Evolutionary conservation across 1,140 invertebrate species (phyloP).

Genomic region (Lasioglossum albipes): DNA sequence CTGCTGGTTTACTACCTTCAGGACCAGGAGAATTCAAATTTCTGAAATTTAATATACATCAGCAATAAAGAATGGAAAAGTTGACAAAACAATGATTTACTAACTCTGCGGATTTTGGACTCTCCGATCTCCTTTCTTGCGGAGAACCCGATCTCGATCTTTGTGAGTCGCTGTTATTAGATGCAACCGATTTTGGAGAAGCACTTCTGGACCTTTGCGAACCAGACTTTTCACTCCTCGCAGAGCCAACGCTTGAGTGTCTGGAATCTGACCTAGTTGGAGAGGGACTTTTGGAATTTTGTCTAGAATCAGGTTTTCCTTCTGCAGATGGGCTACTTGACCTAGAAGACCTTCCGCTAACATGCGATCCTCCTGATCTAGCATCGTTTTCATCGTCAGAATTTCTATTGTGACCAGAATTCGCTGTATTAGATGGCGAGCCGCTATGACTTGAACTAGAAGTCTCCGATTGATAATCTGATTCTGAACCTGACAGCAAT

Average conservation of each 20-base stretch:
- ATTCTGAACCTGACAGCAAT: conserved; percentile 75
- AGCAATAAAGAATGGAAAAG: not conserved
- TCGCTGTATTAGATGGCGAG: conserved; percentile 65
- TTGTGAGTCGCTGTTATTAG: conserved; percentile 73
- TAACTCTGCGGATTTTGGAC: conserved; percentile 62
- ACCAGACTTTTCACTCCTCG: conserved; percentile 66
- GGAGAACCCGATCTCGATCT: conserved; percentile 63
- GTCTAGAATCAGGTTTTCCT: conserved; percentile 53
- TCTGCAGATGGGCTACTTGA: conserved; percentile 70
- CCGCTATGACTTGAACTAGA: conserved; percentile 73
- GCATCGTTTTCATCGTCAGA: conserved; percentile 67
- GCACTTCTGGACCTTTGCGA: conserved; percentile 72
- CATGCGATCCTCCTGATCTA: conserved; percentile 64
- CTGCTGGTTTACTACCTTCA: conserved; percentile 43
- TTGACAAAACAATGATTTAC: not conserved
- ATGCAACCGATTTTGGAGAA: conserved; percentile 66
- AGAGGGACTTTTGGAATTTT: conserved; percentile 69
- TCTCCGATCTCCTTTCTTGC: conserved; percentile 65
- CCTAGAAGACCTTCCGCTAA: conserved; percentile 70
- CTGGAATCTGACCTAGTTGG: conserved; percentile 68
- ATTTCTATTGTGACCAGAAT: conserved; percentile 60
- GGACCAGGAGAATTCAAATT: conserved; percentile 32
- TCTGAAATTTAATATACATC: conserved; percentile 5
- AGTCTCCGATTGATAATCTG: conserved; percentile 76
- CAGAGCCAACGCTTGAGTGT: conserved; percentile 71